Base-by-base conservation (phyloP, 2,888 invertebrate genomes). In the Pyrocoelia pectoralis region DNA sequence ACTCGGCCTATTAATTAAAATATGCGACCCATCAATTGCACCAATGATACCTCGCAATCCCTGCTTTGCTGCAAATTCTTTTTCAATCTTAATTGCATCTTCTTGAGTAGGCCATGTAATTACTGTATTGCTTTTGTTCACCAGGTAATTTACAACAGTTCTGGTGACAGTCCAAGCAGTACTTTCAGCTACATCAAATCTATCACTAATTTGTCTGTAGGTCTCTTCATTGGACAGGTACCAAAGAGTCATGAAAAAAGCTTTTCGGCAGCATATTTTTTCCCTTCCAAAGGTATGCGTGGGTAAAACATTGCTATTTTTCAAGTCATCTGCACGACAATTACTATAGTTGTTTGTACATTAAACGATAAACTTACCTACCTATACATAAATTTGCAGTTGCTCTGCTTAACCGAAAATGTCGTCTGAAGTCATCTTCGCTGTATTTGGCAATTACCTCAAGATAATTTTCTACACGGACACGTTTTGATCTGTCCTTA, bases 361-460 rank as follows among this genome's bases (percentile, higher is more conserved):
- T 14, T 6, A 24, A 24, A 46, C 46, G 12, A 9, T 46, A 14
- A 46, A 46, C 13, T 14, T 46, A 46, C 46, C n/a, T n/a, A n/a
- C n/a, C n/a, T n/a, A 46, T 46, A 46, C 46, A 46, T 15, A 46
- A 6, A 13, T 14, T 15, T 46, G 15, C 13, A 14, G 46, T 46
- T 46, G 46, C 17, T 15, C 46, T 13, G 15, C 15, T 46, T 46
- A 46, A 46, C 13, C 15, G 46, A 46, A 46, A 46, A 46, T 46
- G 41, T 15, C 41, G 41, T 43, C 15, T 43, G 15, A 43, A 8
- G 13, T 43, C 14, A 8, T 43, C 41, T 10, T 48, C n/a, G 10
- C 18, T 48, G 12, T 19, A 48, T 48, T 19, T 17, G 8, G 14
- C 48, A 17, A 48, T 10, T 8, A 48, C 12, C 9, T 48, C 19